A percentile compares a stretch with the other conserved stretches of the same genome.
Evolutionary conservation across 64 coral and sea anemone genomes (phyloP).

Genomic region (Acropora yongei): DNA sequence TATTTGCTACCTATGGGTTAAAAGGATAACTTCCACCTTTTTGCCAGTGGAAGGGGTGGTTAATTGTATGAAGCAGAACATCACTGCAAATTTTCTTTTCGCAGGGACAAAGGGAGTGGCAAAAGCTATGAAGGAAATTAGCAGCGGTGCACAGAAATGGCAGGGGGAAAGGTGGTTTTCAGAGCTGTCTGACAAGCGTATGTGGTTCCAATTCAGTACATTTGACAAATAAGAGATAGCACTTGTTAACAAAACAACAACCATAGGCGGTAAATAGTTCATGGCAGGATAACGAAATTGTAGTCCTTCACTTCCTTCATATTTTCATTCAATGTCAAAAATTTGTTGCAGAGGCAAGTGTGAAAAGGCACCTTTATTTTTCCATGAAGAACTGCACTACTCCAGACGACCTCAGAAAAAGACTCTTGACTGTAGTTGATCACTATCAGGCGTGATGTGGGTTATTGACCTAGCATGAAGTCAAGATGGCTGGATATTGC

Average conservation of each 20-base stretch:
- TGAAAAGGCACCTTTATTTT: neutral
- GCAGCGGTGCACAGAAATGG: neutral
- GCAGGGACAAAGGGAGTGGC: too few relatives aligned
- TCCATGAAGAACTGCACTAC: neutral
- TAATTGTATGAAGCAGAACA: too few relatives aligned
- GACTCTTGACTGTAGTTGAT: neutral
- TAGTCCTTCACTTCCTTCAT: too few relatives aligned
- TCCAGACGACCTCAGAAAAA: constrained; percentile 1
- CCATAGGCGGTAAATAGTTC: too few relatives aligned
- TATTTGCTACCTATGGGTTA: too few relatives aligned
- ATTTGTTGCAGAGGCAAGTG: neutral
- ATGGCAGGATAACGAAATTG: too few relatives aligned
- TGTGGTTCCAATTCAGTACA: neutral
- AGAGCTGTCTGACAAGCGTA: too few relatives aligned
- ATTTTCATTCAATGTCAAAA: neutral
- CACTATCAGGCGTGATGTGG: constrained; percentile 1
- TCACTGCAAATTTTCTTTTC: too few relatives aligned
- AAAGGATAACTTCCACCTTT: neutral
- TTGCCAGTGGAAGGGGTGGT: neutral
- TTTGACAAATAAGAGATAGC: neutral
- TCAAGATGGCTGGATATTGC: too few relatives aligned
- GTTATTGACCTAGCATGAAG: too few relatives aligned
- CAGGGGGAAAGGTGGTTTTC: too few relatives aligned
- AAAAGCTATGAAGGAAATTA: neutral
- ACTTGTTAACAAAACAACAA: neutral